A percentile compares a stretch with the other conserved stretches of the same genome.
Conservation (phyloP, 2,113 vertebrate species). For the Leucosticte australis region DNA sequence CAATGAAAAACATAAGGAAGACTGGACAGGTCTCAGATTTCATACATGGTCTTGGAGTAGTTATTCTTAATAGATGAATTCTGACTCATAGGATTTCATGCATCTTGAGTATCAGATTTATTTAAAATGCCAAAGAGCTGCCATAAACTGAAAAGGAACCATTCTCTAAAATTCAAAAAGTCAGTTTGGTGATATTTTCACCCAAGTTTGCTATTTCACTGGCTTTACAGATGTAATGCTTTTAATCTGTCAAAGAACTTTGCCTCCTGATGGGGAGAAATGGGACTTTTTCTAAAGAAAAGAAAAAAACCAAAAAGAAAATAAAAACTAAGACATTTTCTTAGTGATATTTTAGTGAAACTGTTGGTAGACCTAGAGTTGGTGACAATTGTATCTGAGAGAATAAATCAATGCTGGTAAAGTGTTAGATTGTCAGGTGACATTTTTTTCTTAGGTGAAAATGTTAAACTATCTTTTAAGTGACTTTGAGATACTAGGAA, state of each 20-base stretch:
- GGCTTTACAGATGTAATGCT: background rate
- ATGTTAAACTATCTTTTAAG: conserved; percentile 31
- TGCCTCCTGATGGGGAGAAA: background rate
- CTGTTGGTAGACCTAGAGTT: background rate
- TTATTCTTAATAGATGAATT: background rate
- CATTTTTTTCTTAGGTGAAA: background rate
- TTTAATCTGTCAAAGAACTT: background rate
- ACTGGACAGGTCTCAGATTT: background rate
- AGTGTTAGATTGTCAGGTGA: background rate
- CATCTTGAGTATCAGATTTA: background rate
- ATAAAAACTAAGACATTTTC: background rate
- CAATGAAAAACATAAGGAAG: background rate
- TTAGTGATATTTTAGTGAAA: background rate
- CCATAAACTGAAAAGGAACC: background rate
- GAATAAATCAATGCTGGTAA: background rate
- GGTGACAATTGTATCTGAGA: background rate
- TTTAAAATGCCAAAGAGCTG: background rate
- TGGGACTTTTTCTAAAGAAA: background rate
- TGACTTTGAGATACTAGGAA: background rate
- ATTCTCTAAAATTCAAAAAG: background rate
- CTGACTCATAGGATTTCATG: background rate
- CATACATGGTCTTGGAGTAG: background rate
- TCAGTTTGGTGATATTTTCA: background rate
- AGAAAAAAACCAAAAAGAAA: background rate
- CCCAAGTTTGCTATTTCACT: background rate